Percentiles rank a stretch among this genome's conserved stretches.
Evolutionary conservation across 2,113 vertebrate genomes (phyloP).

Genomic region (Semicossyphus pulcher): DNA sequence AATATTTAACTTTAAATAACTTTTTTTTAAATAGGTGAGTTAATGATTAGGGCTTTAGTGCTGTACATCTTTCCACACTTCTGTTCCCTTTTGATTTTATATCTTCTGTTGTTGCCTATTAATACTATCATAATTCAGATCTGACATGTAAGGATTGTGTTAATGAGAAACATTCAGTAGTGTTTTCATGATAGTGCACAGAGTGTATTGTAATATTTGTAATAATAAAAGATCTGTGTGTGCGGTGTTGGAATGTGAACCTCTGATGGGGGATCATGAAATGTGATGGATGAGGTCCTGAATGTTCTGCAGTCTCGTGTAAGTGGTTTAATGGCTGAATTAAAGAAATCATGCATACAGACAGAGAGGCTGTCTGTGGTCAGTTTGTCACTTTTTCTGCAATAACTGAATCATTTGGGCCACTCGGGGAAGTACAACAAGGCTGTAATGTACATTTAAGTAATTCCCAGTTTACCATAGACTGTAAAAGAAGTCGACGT

Average conservation of each 20-base stretch:
- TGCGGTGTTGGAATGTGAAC: constrained; percentile 28
- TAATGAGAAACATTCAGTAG: constrained; percentile 45
- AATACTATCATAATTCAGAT: constrained; percentile 31
- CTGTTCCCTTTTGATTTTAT: constrained; percentile 40
- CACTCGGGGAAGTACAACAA: constrained; percentile 4
- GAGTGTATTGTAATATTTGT: constrained; percentile 60
- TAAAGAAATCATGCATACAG: constrained; percentile 58
- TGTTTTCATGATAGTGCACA: constrained; percentile 54
- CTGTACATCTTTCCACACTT: constrained; percentile 29
- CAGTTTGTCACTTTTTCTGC: not conserved
- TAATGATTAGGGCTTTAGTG: constrained; percentile 40
- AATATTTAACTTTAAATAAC: constrained; percentile 46
- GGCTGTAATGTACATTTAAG: too few relatives aligned
- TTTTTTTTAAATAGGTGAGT: constrained; percentile 50
- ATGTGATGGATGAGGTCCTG: constrained; percentile 29
- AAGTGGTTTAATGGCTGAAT: constrained; percentile 58
- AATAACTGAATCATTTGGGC: not conserved
- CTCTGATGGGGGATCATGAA: not conserved
- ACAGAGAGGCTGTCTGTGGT: not conserved
- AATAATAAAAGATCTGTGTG: constrained; percentile 47
- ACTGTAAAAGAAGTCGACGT: too few relatives aligned
- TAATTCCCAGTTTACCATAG: too few relatives aligned
- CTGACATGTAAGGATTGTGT: constrained; percentile 34
- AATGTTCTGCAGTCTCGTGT: constrained; percentile 18
- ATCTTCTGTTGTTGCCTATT: constrained; percentile 25